Conservation (phyloP, 2,113 vertebrate genomes). For the Vidua chalybeata region DNA sequence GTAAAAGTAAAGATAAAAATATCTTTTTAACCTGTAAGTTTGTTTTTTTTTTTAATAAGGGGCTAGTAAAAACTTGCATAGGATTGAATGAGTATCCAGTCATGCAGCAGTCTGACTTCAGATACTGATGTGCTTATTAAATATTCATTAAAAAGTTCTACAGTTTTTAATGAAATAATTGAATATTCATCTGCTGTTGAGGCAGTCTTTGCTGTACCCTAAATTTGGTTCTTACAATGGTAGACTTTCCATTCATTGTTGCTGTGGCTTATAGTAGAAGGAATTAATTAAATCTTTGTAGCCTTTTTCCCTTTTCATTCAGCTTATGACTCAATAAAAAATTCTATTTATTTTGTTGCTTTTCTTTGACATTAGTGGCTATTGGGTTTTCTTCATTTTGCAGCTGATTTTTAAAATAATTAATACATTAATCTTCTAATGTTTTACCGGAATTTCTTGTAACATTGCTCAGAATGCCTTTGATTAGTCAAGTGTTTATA, state of each 20-base stretch:
- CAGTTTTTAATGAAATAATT: background rate
- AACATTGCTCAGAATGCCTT: background rate
- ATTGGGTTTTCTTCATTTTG: background rate
- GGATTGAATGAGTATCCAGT: background rate
- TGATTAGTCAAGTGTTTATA: background rate
- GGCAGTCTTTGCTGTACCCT: background rate
- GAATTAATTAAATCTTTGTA: background rate
- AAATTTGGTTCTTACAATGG: background rate
- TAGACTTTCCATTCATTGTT: background rate
- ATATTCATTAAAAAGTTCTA: background rate
- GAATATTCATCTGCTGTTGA: background rate
- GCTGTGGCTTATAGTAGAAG: background rate
- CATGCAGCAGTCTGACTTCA: background rate
- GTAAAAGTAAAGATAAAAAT: background rate
- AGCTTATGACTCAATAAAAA: background rate
- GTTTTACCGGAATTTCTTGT: background rate
- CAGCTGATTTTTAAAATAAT: background rate
- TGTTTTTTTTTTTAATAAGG: background rate
- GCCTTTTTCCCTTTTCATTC: background rate
- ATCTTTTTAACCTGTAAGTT: background rate
- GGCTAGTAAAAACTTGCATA: background rate
- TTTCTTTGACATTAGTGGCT: background rate
- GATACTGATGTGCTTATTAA: background rate
- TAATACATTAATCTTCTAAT: background rate
- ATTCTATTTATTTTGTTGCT: background rate